Evolutionary conservation across 30 jellyfish, hydroid and myxozoan species (phyloP).

Genomic region (Pseudorhiza aurosa): DNA sequence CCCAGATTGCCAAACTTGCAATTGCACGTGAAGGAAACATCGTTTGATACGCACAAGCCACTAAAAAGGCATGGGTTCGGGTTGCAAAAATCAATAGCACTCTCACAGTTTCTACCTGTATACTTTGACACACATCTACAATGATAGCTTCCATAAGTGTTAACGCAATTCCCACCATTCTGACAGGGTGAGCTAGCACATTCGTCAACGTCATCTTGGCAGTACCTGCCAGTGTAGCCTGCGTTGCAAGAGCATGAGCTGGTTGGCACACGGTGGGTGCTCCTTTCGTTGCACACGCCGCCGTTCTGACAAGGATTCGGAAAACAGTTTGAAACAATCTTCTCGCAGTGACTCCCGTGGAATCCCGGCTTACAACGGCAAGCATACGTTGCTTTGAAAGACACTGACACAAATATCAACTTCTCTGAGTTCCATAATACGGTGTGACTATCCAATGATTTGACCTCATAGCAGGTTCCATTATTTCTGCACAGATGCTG

Average conservation of each 20-base stretch:
- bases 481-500: constrained; percentile 16
- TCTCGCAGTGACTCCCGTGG: constrained; percentile 72
- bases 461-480: constrained; percentile 51
- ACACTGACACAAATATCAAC: constrained; percentile 55
- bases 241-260: constrained; percentile 56
- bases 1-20: constrained; percentile 70
- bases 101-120: constrained; percentile 74
- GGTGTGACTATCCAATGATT: not conserved
- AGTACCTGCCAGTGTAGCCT: constrained; percentile 72
- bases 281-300: constrained; percentile 51
- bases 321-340: constrained; percentile 44
- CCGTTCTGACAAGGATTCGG: constrained; percentile 82
- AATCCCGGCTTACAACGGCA: constrained; percentile 82
- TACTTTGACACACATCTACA: constrained; percentile 61
- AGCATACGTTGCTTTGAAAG: constrained; percentile 31
- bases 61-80: constrained; percentile 72
- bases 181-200: constrained; percentile 52
- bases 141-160: constrained; percentile 28
- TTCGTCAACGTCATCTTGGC: constrained; percentile 80
- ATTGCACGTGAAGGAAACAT: constrained; percentile 47
- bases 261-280: not conserved
- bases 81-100: constrained; percentile 53
- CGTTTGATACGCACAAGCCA: constrained; percentile 43
- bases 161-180: constrained; percentile 61
- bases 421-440: constrained; percentile 21